These are phyloP conservation scores for Acromyrmex heyeri DNA, from an alignment of 1,140 invertebrate species.

Conservation along the genomic window DNA sequence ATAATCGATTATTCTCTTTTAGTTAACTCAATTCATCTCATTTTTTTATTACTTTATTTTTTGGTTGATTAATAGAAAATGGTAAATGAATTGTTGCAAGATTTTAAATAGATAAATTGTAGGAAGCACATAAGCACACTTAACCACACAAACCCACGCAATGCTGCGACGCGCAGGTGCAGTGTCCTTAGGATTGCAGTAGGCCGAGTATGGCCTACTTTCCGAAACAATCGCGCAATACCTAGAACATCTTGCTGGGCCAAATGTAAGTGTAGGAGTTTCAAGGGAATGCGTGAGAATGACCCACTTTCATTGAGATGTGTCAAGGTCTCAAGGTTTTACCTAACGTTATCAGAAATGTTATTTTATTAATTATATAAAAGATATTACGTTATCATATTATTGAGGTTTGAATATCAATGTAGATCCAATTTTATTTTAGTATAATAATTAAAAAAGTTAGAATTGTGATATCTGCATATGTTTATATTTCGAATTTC, in stretches of 20 bases:
- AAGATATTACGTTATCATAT: background rate
- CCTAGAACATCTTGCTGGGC: slow-evolving; percentile 31
- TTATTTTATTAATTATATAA: background rate
- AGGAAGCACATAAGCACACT: background rate
- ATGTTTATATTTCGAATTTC: background rate
- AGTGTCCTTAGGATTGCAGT: slow-evolving; percentile 47
- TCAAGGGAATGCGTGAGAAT: slow-evolving; percentile 45
- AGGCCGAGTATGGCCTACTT: slow-evolving; percentile 69
- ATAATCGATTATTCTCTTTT: no score
- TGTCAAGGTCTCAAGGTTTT: slow-evolving; percentile 66
- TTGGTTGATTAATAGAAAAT: background rate
- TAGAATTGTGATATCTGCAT: background rate
- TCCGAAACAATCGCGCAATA: slow-evolving; percentile 66
- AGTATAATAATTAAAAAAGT: background rate
- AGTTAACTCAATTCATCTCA: no score
- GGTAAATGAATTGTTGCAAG: background rate
- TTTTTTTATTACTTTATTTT: no score
- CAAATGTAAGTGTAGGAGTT: slow-evolving; percentile 52
- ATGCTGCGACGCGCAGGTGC: slow-evolving; percentile 26
- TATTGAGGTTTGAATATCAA: background rate
- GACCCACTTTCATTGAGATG: slow-evolving; percentile 52
- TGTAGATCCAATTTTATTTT: background rate
- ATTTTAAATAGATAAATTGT: background rate
- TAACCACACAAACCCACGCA: background rate
- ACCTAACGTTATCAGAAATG: background rate